These are phyloP conservation scores for Girardinus metallicus DNA, from an alignment of 2,797 vertebrate genomes.

Conservation along the genomic window DNA sequence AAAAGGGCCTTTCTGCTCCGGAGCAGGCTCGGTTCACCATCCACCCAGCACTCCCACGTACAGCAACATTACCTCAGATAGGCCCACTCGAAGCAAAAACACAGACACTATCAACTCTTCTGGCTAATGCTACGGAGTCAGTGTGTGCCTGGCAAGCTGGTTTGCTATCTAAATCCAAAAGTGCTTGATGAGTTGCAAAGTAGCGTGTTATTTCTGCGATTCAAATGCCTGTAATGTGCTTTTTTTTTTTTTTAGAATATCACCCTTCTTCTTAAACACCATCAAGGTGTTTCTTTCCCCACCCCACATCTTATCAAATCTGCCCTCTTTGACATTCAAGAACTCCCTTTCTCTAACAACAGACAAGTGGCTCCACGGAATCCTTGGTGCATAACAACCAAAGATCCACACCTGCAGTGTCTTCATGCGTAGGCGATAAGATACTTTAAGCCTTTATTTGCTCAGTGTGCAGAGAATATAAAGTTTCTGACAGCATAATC, in stretches of 20 bases:
- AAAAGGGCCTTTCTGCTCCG: conserved; percentile 1
- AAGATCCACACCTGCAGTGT: too few species aligned
- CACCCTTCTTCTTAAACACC: too few species aligned
- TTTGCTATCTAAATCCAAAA: background rate
- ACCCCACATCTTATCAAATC: too few species aligned
- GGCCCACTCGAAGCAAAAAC: background rate
- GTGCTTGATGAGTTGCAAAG: background rate
- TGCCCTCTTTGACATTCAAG: too few species aligned
- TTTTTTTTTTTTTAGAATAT: too few species aligned
- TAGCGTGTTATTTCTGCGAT: background rate
- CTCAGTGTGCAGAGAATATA: background rate
- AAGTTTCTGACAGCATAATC: background rate
- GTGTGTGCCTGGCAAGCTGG: too few species aligned
- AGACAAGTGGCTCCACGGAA: too few species aligned
- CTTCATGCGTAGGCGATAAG: background rate
- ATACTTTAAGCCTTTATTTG: background rate
- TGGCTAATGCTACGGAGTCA: background rate
- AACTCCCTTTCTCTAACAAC: too few species aligned
- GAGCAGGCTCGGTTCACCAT: background rate
- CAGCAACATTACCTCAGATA: background rate
- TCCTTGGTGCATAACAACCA: too few species aligned
- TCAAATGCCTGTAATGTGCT: background rate
- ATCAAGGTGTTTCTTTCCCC: too few species aligned
- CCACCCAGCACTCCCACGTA: background rate
- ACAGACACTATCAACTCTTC: background rate